phyloP scores from a whole-genome alignment of 1,140 invertebrate genomes.

The Ips typographus region DNA sequence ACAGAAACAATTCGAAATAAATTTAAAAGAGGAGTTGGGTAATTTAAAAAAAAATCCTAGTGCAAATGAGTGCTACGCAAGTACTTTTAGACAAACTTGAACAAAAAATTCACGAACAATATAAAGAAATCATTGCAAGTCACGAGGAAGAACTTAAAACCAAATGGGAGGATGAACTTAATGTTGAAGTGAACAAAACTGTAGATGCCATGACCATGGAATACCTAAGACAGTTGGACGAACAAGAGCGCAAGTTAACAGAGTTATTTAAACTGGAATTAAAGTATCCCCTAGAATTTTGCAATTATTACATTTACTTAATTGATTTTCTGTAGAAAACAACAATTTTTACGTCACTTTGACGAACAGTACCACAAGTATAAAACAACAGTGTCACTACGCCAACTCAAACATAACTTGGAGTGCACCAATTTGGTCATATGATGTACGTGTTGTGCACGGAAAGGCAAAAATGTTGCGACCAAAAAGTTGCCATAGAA shows the following conservation, averaged over 20 bases:
- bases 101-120: constrained; percentile 11
- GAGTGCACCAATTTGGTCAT: constrained; percentile 51
- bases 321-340: constrained; percentile 18
- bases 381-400: constrained; percentile 43
- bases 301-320: too few species aligned
- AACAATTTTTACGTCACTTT: constrained; percentile 27
- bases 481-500: constrained; percentile 46
- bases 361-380: constrained; percentile 37
- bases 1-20: constrained; percentile 41
- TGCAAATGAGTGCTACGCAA: not conserved
- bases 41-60: constrained; percentile 11
- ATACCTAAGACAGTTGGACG: constrained; percentile 18
- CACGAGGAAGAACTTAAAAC: constrained; percentile 3
- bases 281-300: constrained; percentile 23
- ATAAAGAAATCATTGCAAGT: constrained; percentile 6
- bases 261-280: constrained; percentile 37
- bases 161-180: constrained; percentile 13
- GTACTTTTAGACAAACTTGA: constrained; percentile 15
- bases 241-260: constrained; percentile 24
- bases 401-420: constrained; percentile 46
- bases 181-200: constrained; percentile 16
- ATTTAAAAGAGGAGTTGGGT: constrained; percentile 41
- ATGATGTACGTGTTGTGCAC: constrained; percentile 51
- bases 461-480: constrained; percentile 50
- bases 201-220: constrained; percentile 21